Percentiles rank a stretch among this genome's conserved stretches.
phyloP scores from a whole-genome alignment of 2,888 invertebrate species.

The Diaphora mendica region DNA sequence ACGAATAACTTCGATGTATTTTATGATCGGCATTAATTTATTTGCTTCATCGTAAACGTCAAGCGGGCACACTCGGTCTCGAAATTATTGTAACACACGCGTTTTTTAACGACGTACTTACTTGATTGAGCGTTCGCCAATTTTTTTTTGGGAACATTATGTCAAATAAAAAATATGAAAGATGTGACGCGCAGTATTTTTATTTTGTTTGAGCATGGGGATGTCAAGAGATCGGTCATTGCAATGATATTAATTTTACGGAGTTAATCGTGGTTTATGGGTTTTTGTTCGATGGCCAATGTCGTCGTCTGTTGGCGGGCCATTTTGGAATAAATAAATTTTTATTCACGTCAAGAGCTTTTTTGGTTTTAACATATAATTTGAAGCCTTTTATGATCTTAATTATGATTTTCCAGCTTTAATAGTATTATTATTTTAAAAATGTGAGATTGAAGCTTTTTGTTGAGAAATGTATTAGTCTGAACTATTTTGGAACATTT shows the following conservation, averaged over 20 bases:
- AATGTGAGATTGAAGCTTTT: too few species aligned
- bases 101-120: constrained; percentile 78
- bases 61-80: constrained; percentile 63
- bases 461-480: too few species aligned
- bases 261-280: constrained; percentile 25
- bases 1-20: constrained; percentile 66
- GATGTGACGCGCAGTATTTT: constrained; percentile 14
- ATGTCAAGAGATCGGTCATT: constrained; percentile 24
- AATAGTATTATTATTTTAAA: too few species aligned
- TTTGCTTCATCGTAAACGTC: constrained; percentile 82
- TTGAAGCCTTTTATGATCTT: background rate
- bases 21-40: constrained; percentile 83
- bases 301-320: background rate
- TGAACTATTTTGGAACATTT: background rate
- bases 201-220: constrained; percentile 14
- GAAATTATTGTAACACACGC: constrained; percentile 77
- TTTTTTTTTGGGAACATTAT: constrained; percentile 22
- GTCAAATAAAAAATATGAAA: constrained; percentile 28
- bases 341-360: background rate
- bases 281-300: background rate
- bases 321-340: constrained; percentile 7
- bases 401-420: background rate
- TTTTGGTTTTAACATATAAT: background rate
- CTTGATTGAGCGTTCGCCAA: constrained; percentile 62
- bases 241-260: constrained; percentile 22